Conservation (phyloP, 1,140 invertebrate genomes). For the Zophobas morio region DNA sequence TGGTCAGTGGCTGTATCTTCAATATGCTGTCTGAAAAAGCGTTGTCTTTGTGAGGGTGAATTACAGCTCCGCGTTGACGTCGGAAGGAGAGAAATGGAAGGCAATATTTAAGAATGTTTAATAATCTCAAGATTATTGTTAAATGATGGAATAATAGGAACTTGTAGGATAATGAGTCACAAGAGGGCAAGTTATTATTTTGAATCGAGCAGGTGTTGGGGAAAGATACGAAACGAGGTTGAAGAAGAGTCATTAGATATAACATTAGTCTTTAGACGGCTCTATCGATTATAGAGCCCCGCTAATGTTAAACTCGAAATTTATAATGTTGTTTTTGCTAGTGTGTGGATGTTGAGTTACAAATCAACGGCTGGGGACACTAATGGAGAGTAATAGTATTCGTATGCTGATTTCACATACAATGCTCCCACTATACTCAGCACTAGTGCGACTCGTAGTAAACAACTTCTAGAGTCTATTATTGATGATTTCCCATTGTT, state of each 20-base stretch:
- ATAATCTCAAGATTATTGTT: conserved; percentile 26
- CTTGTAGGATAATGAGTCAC: conserved; percentile 23
- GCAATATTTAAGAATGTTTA: background rate
- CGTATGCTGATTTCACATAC: conserved; percentile 64
- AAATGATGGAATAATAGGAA: conserved; percentile 30
- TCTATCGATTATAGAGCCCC: conserved; percentile 42
- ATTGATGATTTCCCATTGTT: conserved; percentile 58
- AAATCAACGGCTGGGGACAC: conserved; percentile 63
- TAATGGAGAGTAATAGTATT: conserved; percentile 65
- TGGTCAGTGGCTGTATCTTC: conserved; percentile 29
- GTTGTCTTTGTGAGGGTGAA: conserved; percentile 13
- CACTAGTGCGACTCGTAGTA: conserved; percentile 55
- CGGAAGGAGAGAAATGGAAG: background rate
- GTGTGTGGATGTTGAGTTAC: conserved; percentile 60
- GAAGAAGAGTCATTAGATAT: conserved; percentile 39
- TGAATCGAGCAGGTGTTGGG: conserved; percentile 26
- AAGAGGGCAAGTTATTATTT: conserved; percentile 30
- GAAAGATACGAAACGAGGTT: conserved; percentile 15
- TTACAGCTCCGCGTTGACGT: background rate
- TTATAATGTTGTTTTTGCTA: conserved; percentile 61
- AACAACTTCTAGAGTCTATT: conserved; percentile 57
- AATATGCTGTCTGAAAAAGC: conserved; percentile 32
- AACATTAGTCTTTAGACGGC: conserved; percentile 34
- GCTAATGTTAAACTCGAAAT: conserved; percentile 55
- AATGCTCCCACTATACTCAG: conserved; percentile 58